Evolutionary conservation across 2,888 invertebrate species (phyloP).

Genomic region (Gymnosoma rotundatum): DNA sequence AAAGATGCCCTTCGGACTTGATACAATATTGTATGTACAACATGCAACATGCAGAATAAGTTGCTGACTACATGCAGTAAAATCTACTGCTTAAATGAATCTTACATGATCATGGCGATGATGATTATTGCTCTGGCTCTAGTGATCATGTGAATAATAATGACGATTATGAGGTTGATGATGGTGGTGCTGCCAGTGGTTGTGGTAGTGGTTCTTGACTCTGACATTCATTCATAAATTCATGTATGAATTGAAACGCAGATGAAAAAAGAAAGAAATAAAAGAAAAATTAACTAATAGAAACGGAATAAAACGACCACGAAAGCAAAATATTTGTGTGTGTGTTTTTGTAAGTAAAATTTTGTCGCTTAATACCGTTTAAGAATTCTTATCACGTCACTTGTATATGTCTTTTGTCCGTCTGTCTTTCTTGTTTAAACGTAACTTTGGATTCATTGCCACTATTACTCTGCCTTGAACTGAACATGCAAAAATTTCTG

Average conservation of each 20-base stretch:
- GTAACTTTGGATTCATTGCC: conserved; percentile 61
- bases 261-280: conserved; percentile 9
- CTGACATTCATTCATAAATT: conserved; percentile 69
- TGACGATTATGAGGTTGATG: conserved; percentile 11
- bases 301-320: conserved; percentile 60
- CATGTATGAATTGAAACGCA: conserved; percentile 51
- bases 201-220: conserved; percentile 56
- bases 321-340: conserved; percentile 44
- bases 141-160: neutral
- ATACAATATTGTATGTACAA: conserved; percentile 30
- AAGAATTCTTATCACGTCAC: conserved; percentile 68
- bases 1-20: conserved; percentile 67
- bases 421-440: conserved; percentile 6
- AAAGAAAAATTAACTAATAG: conserved; percentile 62
- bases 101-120: conserved; percentile 23
- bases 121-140: conserved; percentile 19
- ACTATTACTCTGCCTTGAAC: conserved; percentile 65
- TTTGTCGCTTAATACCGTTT: conserved; percentile 62
- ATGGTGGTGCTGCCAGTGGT: conserved; percentile 30
- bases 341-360: conserved; percentile 15
- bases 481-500: conserved; percentile 65
- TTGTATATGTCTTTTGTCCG: conserved; percentile 39
- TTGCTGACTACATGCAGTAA: conserved; percentile 46
- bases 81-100: conserved; percentile 52
- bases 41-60: conserved; percentile 38